Evolutionary conservation across 2,113 vertebrate genomes (phyloP).

Genomic region (Rhodinocichla rosea): DNA sequence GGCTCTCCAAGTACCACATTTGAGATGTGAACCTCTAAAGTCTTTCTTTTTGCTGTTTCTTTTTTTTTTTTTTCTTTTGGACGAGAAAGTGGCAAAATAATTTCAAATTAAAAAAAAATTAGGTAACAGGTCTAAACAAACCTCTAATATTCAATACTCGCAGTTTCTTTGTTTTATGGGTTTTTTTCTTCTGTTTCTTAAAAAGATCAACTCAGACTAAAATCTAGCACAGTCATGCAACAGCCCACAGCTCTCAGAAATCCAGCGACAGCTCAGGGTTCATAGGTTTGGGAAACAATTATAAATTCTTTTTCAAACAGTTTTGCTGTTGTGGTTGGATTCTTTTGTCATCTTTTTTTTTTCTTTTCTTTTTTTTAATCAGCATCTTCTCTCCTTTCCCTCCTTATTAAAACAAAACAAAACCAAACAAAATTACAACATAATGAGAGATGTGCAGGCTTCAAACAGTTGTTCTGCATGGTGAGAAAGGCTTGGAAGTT

Average conservation of each 20-base stretch:
- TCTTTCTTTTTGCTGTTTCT: constrained; percentile 38
- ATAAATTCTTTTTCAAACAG: constrained; percentile 26
- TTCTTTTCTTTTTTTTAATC: not conserved
- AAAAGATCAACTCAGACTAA: constrained; percentile 82
- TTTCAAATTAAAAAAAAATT: constrained; percentile 38
- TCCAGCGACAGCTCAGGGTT: constrained; percentile 38
- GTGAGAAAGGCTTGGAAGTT: constrained; percentile 43
- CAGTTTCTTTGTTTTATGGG: constrained; percentile 44
- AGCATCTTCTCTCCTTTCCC: constrained; percentile 31
- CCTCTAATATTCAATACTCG: constrained; percentile 77
- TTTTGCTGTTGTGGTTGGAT: constrained; percentile 18
- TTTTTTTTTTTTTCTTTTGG: not conserved
- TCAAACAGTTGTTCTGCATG: constrained; percentile 48
- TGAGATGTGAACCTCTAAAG: constrained; percentile 60
- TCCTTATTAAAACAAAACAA: constrained; percentile 58
- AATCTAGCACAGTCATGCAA: constrained; percentile 85
- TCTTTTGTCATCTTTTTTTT: not conserved
- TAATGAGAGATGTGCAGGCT: constrained; percentile 56
- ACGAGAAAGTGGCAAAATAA: constrained; percentile 67
- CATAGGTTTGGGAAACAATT: constrained; percentile 29
- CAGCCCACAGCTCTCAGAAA: constrained; percentile 65
- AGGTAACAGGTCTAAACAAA: constrained; percentile 74
- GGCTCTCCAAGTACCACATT: constrained; percentile 62
- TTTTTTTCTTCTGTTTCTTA: constrained; percentile 59
- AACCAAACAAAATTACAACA: constrained; percentile 48